phyloP scores from a whole-genome alignment of 2,888 invertebrate genomes.

The Listrodromus nycthemerus region DNA sequence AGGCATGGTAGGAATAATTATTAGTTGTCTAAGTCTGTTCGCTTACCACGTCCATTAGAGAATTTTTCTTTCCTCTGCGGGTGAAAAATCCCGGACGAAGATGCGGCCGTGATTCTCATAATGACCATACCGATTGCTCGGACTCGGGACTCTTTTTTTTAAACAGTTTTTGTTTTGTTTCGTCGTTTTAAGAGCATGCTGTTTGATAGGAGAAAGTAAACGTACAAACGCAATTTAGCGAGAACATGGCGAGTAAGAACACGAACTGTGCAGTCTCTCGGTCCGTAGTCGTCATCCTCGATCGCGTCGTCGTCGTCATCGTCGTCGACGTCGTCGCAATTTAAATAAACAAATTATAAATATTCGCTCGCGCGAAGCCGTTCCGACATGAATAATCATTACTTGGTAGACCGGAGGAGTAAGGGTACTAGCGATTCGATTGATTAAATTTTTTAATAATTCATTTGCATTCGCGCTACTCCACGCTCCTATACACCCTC shows the following conservation, averaged over 20 bases:
- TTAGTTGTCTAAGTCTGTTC: slow-evolving; percentile 4
- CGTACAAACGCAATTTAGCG: slow-evolving; percentile 82
- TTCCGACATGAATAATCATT: slow-evolving; percentile 84
- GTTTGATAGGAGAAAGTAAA: slow-evolving; percentile 80
- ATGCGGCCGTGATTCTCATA: slow-evolving; percentile 17
- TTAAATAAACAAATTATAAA: slow-evolving; percentile 85
- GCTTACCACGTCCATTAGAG: slow-evolving; percentile 60
- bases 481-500: slow-evolving; percentile 55
- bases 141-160: slow-evolving; percentile 36
- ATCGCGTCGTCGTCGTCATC: slow-evolving; percentile 45
- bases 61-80: slow-evolving; percentile 46
- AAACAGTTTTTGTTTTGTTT: slow-evolving; percentile 15
- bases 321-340: slow-evolving; percentile 74
- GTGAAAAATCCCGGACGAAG: slow-evolving; percentile 33
- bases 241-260: slow-evolving; percentile 75
- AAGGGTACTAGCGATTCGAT: slow-evolving; percentile 83
- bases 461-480: slow-evolving; percentile 82
- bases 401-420: slow-evolving; percentile 76
- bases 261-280: slow-evolving; percentile 66
- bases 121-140: slow-evolving; percentile 34
- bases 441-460: slow-evolving; percentile 84
- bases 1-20: neutral
- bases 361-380: slow-evolving; percentile 82
- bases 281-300: slow-evolving; percentile 42
- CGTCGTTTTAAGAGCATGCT: slow-evolving; percentile 37